A percentile compares a stretch with the other conserved stretches of the same genome.
Conservation (phyloP, 2,797 vertebrate species). For the Moxostoma hubbsi region DNA sequence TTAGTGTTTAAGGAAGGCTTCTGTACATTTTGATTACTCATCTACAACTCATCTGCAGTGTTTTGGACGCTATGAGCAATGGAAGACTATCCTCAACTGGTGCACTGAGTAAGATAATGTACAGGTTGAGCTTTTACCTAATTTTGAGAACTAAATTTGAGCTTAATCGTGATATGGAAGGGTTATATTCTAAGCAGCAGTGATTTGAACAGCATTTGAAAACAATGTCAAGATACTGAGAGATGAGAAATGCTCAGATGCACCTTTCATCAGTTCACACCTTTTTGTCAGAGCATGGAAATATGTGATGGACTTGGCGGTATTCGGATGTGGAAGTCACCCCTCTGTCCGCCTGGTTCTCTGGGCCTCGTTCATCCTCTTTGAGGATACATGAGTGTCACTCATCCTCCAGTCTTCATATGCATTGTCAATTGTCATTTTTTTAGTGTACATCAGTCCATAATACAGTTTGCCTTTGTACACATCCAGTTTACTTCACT, state of each 20-base stretch:
- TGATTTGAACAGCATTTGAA: constrained; percentile 25
- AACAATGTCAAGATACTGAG: constrained; percentile 32
- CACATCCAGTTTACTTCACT: constrained; percentile 71
- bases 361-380: constrained; percentile 23
- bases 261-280: constrained; percentile 1
- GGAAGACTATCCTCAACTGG: constrained; percentile 33
- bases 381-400: constrained; percentile 37
- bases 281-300: constrained; percentile 41
- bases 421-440: constrained; percentile 63
- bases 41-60: constrained; percentile 27
- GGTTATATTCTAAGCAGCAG: not conserved
- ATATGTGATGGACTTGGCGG: constrained; percentile 5
- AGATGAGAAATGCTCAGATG: constrained; percentile 29
- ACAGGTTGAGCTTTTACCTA: constrained; percentile 3
- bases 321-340: constrained; percentile 9
- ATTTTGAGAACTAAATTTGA: not conserved
- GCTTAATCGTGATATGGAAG: not conserved
- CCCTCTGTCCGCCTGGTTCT: constrained; percentile 32
- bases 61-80: constrained; percentile 7
- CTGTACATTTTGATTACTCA: not conserved
- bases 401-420: constrained; percentile 37
- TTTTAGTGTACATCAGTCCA: constrained; percentile 55
- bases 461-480: constrained; percentile 72
- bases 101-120: constrained; percentile 30
- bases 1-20: constrained; percentile 44